phyloP scores from a whole-genome alignment of 2,113 vertebrate species.

The Tachuris rubrigastra region DNA sequence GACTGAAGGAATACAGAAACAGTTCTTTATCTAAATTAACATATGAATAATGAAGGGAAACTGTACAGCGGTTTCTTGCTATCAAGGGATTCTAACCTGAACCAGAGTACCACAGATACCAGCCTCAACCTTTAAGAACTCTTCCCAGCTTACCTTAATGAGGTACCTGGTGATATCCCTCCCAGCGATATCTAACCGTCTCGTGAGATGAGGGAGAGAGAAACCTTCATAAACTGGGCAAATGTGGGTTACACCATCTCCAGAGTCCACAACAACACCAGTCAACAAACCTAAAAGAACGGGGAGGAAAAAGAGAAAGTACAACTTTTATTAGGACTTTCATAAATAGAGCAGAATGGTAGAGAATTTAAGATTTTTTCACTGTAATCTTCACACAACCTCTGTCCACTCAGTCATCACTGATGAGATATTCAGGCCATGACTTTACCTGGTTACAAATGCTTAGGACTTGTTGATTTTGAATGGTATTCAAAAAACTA shows the following conservation, averaged over 20 bases:
- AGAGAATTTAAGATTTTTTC: neutral
- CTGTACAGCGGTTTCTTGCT: neutral
- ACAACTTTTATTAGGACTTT: neutral
- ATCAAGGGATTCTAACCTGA: neutral
- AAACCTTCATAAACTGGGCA: conserved; percentile 99
- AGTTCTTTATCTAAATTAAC: neutral
- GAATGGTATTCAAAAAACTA: neutral
- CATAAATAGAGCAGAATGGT: neutral
- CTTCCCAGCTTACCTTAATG: conserved; percentile 84
- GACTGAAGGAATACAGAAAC: neutral
- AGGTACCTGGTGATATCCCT: conserved; percentile 98
- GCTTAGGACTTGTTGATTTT: neutral
- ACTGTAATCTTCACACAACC: neutral
- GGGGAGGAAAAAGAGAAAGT: neutral
- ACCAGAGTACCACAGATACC: neutral
- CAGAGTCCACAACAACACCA: conserved; percentile 96
- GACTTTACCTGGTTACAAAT: neutral
- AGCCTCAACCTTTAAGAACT: neutral
- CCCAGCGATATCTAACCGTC: conserved; percentile 94
- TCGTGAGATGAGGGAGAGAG: conserved; percentile 94
- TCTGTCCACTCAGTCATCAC: neutral
- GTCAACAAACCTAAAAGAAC: conserved; percentile 85
- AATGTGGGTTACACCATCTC: conserved; percentile 96
- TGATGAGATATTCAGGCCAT: neutral
- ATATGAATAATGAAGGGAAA: neutral